Evolutionary conservation across 2,113 vertebrate genomes (phyloP), one percentile per base, ranked within the genome.

Genomic region (Gallinago media): DNA sequence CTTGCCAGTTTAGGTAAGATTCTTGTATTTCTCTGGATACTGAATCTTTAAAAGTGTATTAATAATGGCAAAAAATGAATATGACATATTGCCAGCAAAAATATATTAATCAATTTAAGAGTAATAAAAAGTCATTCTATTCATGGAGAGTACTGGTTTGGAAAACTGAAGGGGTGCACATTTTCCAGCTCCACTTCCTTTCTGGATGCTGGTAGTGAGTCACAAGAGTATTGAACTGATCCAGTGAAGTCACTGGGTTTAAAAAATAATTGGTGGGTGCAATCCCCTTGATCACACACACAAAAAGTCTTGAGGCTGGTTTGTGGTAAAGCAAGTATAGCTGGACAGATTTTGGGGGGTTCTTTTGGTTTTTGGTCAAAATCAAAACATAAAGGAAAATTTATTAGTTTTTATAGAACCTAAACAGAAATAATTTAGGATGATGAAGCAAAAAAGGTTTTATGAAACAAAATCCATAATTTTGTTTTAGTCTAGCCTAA

Each of bases 111-210:
- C 81, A 93, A 21, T 88, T 62, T 66, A 31, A 65, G 22, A 65
- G 50, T 65, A 92, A 67, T 66, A 67, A 49, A 36, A 76, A 74
- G 8, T 31, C 6, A 52, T 59, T 77, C 40, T 34, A 67, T 77
- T 74, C 2, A 47, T 3, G 1, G 63, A 59, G 17, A 55, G 11
- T 1, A 55, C 20, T 65, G n/a, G 42, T 68, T 38, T 70, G 54
- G 55, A 92, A 89, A 85, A 59, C 34, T 38, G 56, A 52, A 81
- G 36, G 5, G 17, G 8, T 85, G 16, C 22, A 17, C 0, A 2
- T 89, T 93, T 76, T 77, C 70, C 82, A 83, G n/a, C 36, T 83
- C n/a, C 19, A 10, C 36, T 92, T 94, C 67, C 58, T 4, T 85
- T 85, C 55, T 88, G 67, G 63, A 66, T 54, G 82, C 21, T 92